phyloP scores from a whole-genome alignment of 2,888 invertebrate genomes.

The Himalopsyche japonica region DNA sequence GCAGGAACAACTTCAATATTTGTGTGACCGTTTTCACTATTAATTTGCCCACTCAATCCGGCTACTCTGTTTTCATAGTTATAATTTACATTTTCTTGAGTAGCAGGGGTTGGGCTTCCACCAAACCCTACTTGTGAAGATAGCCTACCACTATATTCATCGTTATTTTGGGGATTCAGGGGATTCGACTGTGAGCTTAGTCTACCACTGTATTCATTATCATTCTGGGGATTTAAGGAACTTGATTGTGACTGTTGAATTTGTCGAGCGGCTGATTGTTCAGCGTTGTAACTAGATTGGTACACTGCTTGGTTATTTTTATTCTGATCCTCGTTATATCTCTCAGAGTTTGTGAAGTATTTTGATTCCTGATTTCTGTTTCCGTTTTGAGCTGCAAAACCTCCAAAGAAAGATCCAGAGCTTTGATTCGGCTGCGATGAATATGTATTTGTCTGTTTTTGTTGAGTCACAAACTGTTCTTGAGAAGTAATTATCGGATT shows the following conservation, averaged over 20 bases:
- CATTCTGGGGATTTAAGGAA: neutral
- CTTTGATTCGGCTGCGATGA: neutral
- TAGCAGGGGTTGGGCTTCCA: neutral
- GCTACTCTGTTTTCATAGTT: neutral
- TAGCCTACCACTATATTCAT: neutral
- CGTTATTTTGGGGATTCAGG: neutral
- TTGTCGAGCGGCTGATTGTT: neutral
- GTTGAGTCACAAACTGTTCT: neutral
- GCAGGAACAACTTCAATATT: conserved; percentile 50
- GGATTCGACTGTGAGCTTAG: neutral
- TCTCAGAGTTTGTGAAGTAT: neutral
- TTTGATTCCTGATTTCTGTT: neutral
- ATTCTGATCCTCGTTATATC: neutral
- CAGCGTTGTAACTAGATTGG: neutral
- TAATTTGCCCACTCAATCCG: neutral
- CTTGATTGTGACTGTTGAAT: neutral
- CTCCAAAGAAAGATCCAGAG: neutral
- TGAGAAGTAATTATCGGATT: neutral
- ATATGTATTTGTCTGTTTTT: neutral
- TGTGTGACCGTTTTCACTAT: conserved; percentile 40
- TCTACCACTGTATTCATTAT: neutral
- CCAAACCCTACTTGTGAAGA: neutral
- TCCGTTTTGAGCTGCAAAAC: neutral
- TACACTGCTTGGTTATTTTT: neutral
- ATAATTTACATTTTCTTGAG: neutral